A percentile compares a stretch with the other conserved stretches of the same genome.
Evolutionary conservation across 2,888 invertebrate genomes (phyloP).

Genomic region (Halocaridina rubra): DNA sequence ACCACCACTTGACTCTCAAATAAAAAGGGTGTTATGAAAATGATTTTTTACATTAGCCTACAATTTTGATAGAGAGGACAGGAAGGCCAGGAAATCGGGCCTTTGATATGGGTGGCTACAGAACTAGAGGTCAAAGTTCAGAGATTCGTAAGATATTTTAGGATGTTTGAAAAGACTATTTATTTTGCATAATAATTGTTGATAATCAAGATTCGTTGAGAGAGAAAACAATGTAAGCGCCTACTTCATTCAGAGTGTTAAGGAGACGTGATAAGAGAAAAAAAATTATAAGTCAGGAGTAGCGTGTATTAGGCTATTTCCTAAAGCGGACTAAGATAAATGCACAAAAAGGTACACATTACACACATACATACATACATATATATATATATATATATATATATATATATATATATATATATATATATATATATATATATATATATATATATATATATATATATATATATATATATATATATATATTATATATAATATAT

Average conservation of each 20-base stretch:
- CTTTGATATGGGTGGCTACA: too few relatives aligned
- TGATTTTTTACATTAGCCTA: too few relatives aligned
- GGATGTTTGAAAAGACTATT: too few relatives aligned
- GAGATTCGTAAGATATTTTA: too few relatives aligned
- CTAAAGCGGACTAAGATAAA: neutral
- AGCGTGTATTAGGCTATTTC: neutral
- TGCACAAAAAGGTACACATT: neutral
- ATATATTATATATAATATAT: neutral
- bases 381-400: neutral
- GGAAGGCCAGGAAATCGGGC: too few relatives aligned
- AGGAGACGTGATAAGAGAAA: neutral
- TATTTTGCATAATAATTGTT: too few relatives aligned
- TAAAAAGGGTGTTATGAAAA: too few relatives aligned
- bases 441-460: constrained; percentile 19
- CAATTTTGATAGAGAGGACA: too few relatives aligned
- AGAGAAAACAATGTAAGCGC: too few relatives aligned
- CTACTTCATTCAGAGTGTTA: too few relatives aligned
- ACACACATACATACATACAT: neutral
- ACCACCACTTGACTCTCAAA: too few relatives aligned
- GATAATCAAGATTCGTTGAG: neutral
- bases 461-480: neutral
- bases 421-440: constrained; percentile 19
- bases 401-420: neutral
- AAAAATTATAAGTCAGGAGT: neutral
- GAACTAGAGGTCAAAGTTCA: too few relatives aligned